phyloP scores from a whole-genome alignment of 1,140 invertebrate species.

The Cydia splendana region DNA sequence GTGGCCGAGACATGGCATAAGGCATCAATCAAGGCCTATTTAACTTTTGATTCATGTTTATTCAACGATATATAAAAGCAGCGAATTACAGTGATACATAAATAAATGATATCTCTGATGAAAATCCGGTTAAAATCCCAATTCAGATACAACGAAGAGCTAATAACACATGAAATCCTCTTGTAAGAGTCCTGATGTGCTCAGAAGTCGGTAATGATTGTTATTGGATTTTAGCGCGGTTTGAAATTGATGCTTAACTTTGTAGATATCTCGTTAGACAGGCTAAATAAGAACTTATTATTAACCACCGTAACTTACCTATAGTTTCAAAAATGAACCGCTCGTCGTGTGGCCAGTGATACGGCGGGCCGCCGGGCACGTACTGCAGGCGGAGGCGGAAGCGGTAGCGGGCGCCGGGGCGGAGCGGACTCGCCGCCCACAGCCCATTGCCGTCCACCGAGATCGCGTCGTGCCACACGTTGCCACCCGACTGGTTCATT shows the following conservation, averaged over 20 bases:
- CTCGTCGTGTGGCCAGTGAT: conserved; percentile 85
- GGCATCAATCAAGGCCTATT: not conserved
- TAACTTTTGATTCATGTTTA: not conserved
- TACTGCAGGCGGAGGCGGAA: conserved; percentile 87
- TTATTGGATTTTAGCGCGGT: no score
- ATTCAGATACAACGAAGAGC: no score
- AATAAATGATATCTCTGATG: no score
- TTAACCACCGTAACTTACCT: conserved; percentile 73
- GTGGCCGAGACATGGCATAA: not conserved
- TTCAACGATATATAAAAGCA: not conserved
- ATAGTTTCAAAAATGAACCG: conserved; percentile 88
- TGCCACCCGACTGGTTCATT: conserved; percentile 39
- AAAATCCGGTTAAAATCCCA: no score
- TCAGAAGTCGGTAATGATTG: no score
- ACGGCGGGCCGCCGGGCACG: conserved; percentile 79
- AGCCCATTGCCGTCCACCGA: conserved; percentile 54
- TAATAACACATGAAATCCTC: no score
- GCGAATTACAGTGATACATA: no score
- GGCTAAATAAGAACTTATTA: no score
- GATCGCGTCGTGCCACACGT: conserved; percentile 50
- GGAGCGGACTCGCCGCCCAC: conserved; percentile 80
- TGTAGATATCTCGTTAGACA: no score
- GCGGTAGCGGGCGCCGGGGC: conserved; percentile 86
- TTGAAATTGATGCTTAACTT: no score
- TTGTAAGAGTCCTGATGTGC: no score